Evolutionary conservation across 1,140 invertebrate species (phyloP).

Genomic region (Psilanteris sp.): DNA sequence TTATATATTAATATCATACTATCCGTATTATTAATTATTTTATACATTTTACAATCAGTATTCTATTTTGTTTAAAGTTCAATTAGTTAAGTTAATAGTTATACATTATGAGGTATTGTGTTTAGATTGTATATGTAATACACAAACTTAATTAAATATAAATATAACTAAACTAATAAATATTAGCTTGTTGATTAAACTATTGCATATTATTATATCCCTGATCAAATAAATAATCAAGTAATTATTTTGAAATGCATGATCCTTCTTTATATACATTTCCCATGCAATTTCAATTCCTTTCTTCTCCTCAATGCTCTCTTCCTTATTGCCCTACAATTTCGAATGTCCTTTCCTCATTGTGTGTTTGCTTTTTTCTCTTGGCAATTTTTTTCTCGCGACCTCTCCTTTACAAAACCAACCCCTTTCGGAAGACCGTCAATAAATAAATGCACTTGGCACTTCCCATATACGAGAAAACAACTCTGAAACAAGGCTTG

Average conservation of each 20-base stretch:
- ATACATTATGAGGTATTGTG: no score
- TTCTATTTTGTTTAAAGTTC: no score
- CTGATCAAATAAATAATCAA: slow-evolving; percentile 9
- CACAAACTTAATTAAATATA: no score
- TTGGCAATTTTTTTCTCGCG: slow-evolving; percentile 6
- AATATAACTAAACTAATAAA: no score
- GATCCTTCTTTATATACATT: slow-evolving; percentile 33
- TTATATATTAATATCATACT: no score
- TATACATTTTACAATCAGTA: no score
- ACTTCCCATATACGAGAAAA: slow-evolving; percentile 60
- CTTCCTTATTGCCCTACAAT: slow-evolving; percentile 4
- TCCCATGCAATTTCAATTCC: slow-evolving; percentile 9
- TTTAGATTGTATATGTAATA: no score
- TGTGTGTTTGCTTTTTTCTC: slow-evolving; percentile 9
- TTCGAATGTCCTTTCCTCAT: slow-evolving; percentile 31
- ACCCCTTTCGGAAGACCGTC: slow-evolving; percentile 51
- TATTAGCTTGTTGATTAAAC: slow-evolving; percentile 23
- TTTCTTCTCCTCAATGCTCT: slow-evolving; percentile 1
- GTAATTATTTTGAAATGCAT: neutral
- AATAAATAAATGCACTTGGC: slow-evolving; percentile 64
- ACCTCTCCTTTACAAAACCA: slow-evolving; percentile 21
- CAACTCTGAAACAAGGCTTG: slow-evolving; percentile 49
- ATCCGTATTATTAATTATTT: no score
- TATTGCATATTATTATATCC: slow-evolving; percentile 22
- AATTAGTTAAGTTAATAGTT: no score